A percentile compares a stretch with the other conserved stretches of the same genome.
phyloP scores from a whole-genome alignment of 1,140 invertebrate species.

The Globodera rostochiensis region DNA sequence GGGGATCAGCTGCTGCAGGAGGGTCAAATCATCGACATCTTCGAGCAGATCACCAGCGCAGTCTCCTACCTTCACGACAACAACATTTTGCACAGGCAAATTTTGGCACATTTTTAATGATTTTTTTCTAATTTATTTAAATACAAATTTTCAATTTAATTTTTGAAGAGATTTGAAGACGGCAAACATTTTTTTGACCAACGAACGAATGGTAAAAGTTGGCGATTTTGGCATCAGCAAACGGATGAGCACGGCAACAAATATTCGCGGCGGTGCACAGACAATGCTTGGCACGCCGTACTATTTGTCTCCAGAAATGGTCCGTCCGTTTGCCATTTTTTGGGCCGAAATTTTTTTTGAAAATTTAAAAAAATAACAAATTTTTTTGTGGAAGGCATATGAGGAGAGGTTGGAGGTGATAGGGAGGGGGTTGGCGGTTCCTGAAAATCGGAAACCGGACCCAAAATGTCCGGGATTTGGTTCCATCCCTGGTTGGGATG shows the following conservation, averaged over 20 bases:
- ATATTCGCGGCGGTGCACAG: constrained; percentile 74
- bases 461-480: no score
- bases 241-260: constrained; percentile 73
- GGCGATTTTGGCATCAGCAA: constrained; percentile 83
- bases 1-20: constrained; percentile 69
- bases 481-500: no score
- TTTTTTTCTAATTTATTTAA: not conserved
- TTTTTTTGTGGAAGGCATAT: no score
- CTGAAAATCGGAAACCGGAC: no score
- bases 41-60: constrained; percentile 75
- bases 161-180: constrained; percentile 76
- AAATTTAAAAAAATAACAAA: no score
- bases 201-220: constrained; percentile 72
- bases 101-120: constrained; percentile 24
- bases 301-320: constrained; percentile 82
- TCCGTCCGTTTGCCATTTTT: constrained; percentile 61
- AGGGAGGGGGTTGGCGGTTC: no score
- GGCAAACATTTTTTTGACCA: constrained; percentile 78
- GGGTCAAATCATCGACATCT: constrained; percentile 73
- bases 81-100: constrained; percentile 76
- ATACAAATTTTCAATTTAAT: constrained; percentile 25
- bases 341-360: no score
- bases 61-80: constrained; percentile 76
- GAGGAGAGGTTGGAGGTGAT: no score
- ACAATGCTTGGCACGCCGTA: constrained; percentile 81